phyloP scores from a whole-genome alignment of 2,797 vertebrate genomes.

The Gorsachius magnificus region DNA sequence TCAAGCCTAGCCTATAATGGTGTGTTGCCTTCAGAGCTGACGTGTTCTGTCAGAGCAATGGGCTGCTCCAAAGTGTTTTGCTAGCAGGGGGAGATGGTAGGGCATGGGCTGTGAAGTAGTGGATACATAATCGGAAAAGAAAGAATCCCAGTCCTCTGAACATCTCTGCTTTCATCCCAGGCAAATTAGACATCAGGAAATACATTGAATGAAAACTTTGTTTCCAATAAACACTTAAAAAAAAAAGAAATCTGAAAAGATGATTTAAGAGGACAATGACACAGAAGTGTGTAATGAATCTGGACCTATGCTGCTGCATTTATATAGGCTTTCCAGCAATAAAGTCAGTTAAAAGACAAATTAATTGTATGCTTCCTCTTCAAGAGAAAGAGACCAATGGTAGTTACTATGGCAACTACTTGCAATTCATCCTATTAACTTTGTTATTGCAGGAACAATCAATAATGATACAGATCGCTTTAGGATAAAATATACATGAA shows the following conservation, averaged over 20 bases:
- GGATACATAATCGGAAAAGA: neutral
- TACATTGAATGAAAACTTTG: constrained; percentile 20
- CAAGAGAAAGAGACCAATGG: constrained; percentile 48
- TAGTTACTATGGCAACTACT: constrained; percentile 76
- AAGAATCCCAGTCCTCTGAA: neutral
- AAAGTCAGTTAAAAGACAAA: constrained; percentile 73
- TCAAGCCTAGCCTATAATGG: neutral
- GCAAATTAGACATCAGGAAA: neutral
- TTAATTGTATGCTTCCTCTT: constrained; percentile 67
- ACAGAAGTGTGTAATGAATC: constrained; percentile 43
- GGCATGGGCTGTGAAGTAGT: neutral
- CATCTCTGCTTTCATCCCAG: neutral
- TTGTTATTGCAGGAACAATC: constrained; percentile 71
- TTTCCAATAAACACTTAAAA: constrained; percentile 44
- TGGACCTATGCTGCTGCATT: constrained; percentile 27
- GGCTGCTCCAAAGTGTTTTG: neutral
- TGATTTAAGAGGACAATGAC: constrained; percentile 49
- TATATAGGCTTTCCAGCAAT: constrained; percentile 42
- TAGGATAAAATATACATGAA: constrained; percentile 72
- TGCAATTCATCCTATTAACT: constrained; percentile 72
- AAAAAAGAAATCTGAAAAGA: neutral
- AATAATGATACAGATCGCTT: constrained; percentile 69
- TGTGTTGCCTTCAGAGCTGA: neutral
- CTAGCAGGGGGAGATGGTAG: neutral
- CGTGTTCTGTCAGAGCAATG: neutral